Conservation (phyloP, 2,888 invertebrate genomes). For the Plagodis dolabraria region DNA sequence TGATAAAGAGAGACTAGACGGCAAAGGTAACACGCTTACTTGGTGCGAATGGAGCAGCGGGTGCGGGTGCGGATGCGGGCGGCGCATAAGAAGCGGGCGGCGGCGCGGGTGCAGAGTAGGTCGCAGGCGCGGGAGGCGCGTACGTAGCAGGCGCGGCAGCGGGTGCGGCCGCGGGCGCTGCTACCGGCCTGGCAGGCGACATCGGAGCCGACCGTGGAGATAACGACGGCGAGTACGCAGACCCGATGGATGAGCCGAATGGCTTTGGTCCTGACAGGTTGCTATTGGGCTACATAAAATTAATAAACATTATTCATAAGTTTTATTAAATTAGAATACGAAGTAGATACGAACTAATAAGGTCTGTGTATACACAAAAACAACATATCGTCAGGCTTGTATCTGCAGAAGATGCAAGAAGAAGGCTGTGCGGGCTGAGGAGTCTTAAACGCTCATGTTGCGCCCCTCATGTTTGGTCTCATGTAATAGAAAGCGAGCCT, state of each 20-base stretch:
- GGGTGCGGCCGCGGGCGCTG: conserved; percentile 45
- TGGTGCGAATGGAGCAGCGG: conserved; percentile 65
- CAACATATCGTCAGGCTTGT: no score
- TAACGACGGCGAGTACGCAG: conserved; percentile 79
- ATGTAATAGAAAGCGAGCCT: no score
- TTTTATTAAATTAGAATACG: no score
- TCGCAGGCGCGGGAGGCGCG: conserved; percentile 5
- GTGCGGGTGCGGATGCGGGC: conserved; percentile 45
- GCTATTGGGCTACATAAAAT: conserved; percentile 73
- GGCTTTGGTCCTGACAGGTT: conserved; percentile 86
- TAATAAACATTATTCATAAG: background rate
- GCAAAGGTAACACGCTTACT: conserved; percentile 84
- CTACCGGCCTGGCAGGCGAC: conserved; percentile 76
- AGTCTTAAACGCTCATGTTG: no score
- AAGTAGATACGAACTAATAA: no score
- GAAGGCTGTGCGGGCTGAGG: no score
- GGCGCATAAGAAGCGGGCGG: conserved; percentile 44
- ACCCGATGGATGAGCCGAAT: conserved; percentile 85
- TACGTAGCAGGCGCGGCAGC: conserved; percentile 39
- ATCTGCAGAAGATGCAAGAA: no score
- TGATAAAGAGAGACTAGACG: conserved; percentile 47
- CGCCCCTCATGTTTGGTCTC: no score
- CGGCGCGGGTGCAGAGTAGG: conserved; percentile 40
- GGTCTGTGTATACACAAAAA: no score
- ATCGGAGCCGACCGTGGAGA: conserved; percentile 80